phyloP scores from a whole-genome alignment of 2,113 vertebrate genomes.

The Cromileptes altivelis region DNA sequence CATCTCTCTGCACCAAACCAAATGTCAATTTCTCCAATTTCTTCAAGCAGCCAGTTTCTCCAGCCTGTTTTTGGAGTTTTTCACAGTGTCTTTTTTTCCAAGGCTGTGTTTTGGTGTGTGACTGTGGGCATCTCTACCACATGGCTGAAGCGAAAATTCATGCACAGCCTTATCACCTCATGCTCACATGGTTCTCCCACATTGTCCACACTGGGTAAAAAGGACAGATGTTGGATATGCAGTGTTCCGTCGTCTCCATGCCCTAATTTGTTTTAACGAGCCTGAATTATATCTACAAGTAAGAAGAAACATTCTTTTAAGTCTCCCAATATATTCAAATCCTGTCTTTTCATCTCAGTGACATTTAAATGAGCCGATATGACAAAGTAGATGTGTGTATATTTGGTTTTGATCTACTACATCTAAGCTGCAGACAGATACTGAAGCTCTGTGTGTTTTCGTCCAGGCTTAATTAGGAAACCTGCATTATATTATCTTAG shows the following conservation, averaged over 20 bases:
- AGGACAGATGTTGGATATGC: constrained; percentile 33
- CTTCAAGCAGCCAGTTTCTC: constrained; percentile 26
- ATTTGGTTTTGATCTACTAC: constrained; percentile 21
- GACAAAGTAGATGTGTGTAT: not conserved
- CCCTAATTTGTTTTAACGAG: constrained; percentile 20
- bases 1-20: constrained; percentile 49
- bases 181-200: constrained; percentile 39
- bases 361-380: constrained; percentile 33
- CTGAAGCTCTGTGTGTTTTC: not conserved
- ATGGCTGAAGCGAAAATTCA: constrained; percentile 41
- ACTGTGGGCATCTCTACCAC: constrained; percentile 24
- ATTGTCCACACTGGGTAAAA: constrained; percentile 44
- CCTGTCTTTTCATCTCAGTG: constrained; percentile 24
- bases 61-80: constrained; percentile 32
- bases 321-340: constrained; percentile 16
- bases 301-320: not conserved
- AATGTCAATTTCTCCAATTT: constrained; percentile 37
- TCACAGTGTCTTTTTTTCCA: constrained; percentile 16
- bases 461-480: constrained; percentile 1
- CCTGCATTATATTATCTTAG: not conserved
- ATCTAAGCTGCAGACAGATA: constrained; percentile 7
- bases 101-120: constrained; percentile 22
- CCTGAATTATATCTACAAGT: constrained; percentile 4
- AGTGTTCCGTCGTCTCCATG: constrained; percentile 12
- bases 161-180: constrained; percentile 60